Evolutionary conservation across 1,140 invertebrate genomes (phyloP).

Genomic region (Trichonephila inaurata): DNA sequence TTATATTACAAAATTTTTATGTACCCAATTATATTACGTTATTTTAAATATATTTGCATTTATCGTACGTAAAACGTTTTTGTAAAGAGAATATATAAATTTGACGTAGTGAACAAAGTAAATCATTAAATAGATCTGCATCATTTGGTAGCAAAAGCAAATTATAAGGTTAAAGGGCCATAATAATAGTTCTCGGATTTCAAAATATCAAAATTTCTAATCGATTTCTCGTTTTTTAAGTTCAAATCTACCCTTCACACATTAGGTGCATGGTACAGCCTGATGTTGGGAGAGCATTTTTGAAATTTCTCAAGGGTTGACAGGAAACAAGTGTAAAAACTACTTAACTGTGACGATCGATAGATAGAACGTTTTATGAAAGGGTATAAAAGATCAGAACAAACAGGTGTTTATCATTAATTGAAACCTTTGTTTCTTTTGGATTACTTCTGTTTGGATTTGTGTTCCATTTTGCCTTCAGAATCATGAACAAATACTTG

Average conservation of each 20-base stretch:
- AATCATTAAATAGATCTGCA: too few relatives aligned
- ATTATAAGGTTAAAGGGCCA: too few relatives aligned
- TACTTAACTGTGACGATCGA: conserved; percentile 28
- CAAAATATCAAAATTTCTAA: too few relatives aligned
- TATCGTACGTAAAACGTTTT: too few relatives aligned
- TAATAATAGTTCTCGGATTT: too few relatives aligned
- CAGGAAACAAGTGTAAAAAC: conserved; percentile 20
- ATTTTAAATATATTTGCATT: too few relatives aligned
- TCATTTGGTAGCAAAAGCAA: too few relatives aligned
- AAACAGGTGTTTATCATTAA: neutral
- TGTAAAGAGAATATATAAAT: too few relatives aligned
- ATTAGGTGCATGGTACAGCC: neutral
- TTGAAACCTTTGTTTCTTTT: neutral
- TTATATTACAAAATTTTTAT: too few relatives aligned
- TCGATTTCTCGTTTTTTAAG: too few relatives aligned
- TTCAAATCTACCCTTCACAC: neutral
- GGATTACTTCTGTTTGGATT: neutral
- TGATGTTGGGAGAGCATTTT: neutral
- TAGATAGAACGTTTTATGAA: neutral
- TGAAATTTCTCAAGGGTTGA: neutral
- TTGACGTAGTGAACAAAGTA: too few relatives aligned
- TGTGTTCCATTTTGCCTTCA: neutral
- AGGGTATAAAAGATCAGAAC: neutral
- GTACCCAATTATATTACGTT: too few relatives aligned
- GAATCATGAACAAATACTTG: neutral